These are phyloP conservation scores for Lymantria dispar DNA, from an alignment of 2,888 invertebrate genomes.

Conservation along the genomic window DNA sequence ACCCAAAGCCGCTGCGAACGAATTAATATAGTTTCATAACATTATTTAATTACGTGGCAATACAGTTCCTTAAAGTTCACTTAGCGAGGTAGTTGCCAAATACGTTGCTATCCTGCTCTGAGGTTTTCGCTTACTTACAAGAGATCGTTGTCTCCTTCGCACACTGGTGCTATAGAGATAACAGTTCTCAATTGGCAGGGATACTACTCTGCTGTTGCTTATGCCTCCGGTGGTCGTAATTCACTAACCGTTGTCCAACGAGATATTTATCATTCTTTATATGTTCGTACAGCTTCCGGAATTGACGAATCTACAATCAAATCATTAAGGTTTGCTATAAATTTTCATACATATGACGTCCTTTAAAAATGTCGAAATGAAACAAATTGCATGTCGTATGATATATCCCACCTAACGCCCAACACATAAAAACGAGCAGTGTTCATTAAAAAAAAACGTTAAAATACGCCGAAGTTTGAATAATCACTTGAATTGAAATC, in stretches of 20 bases:
- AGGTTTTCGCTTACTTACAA: slow-evolving; percentile 33
- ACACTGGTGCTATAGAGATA: slow-evolving; percentile 19
- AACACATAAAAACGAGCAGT: too few relatives aligned
- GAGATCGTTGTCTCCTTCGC: slow-evolving; percentile 23
- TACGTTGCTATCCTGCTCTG: slow-evolving; percentile 10
- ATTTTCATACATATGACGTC: neutral
- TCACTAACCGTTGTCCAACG: slow-evolving; percentile 97
- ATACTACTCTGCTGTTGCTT: slow-evolving; percentile 69
- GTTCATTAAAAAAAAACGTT: too few relatives aligned
- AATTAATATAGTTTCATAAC: too few relatives aligned
- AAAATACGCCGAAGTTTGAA: too few relatives aligned
- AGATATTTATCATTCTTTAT: slow-evolving; percentile 99
- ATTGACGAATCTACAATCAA: slow-evolving; percentile 90
- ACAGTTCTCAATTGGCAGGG: slow-evolving; percentile 47
- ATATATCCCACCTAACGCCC: too few relatives aligned
- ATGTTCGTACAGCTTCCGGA: slow-evolving; percentile 96
- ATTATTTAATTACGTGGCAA: neutral
- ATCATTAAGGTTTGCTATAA: neutral
- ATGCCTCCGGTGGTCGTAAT: slow-evolving; percentile 94
- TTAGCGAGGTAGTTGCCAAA: slow-evolving; percentile 22
- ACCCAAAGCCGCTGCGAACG: too few relatives aligned
- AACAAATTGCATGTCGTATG: too few relatives aligned
- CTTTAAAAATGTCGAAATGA: too few relatives aligned
- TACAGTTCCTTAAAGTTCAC: slow-evolving; percentile 14
- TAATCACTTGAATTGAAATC: too few relatives aligned